These are phyloP conservation scores for Eupithecia inturbata DNA, from an alignment of 2,888 invertebrate species.

Conservation along the genomic window DNA sequence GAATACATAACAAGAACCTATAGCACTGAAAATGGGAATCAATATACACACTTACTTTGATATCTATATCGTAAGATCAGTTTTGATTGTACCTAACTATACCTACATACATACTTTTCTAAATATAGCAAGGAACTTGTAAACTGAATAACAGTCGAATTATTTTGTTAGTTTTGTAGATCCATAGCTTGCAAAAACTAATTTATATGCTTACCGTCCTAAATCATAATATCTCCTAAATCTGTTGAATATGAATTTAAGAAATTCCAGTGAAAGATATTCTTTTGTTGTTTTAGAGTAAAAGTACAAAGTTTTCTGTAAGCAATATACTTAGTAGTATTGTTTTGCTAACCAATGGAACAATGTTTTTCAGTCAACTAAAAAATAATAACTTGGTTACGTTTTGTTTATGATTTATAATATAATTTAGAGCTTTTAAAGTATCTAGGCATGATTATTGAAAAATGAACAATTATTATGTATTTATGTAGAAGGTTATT, in stretches of 20 bases:
- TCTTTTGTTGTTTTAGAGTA: background rate
- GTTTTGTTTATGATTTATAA: background rate
- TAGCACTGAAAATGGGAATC: constrained; percentile 46
- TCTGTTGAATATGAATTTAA: background rate
- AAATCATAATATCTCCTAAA: background rate
- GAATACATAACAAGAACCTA: constrained; percentile 34
- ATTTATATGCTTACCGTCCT: constrained; percentile 6
- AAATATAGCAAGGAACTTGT: constrained; percentile 18
- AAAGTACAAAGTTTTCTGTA: background rate
- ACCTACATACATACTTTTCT: constrained; percentile 37
- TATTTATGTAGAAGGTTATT: constrained; percentile 5
- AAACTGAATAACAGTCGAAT: constrained; percentile 14
- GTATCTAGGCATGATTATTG: constrained; percentile 10
- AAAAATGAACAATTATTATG: no score
- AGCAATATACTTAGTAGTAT: background rate
- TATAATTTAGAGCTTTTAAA: constrained; percentile 5
- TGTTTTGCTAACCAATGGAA: background rate
- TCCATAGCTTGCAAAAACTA: constrained; percentile 12
- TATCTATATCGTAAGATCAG: constrained; percentile 37
- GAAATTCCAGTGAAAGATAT: background rate
- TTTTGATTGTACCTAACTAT: constrained; percentile 37
- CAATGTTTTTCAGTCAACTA: background rate
- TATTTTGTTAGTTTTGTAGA: constrained; percentile 15
- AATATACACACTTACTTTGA: constrained; percentile 40
- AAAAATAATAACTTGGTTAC: background rate